These are phyloP conservation scores for Allolobophora icterica DNA, from an alignment of 2,888 invertebrate genomes.

Conservation along the genomic window DNA sequence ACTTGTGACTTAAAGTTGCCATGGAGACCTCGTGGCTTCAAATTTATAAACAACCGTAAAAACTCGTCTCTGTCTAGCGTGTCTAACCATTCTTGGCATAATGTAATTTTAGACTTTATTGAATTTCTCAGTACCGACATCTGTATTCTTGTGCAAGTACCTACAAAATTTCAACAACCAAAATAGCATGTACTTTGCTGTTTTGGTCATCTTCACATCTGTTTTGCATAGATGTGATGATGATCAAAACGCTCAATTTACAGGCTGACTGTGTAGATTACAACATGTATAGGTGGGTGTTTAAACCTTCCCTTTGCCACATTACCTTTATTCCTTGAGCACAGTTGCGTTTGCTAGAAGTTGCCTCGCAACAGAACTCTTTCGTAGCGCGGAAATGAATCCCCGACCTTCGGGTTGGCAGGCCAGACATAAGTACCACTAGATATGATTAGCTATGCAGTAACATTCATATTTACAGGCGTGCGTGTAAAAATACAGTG, in stretches of 20 bases:
- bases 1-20: conserved; percentile 28
- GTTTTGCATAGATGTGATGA: neutral
- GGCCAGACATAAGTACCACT: neutral
- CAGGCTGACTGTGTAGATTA: neutral
- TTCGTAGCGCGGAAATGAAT: neutral
- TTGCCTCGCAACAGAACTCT: neutral
- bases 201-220: neutral
- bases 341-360: neutral
- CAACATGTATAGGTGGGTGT: neutral
- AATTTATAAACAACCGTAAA: conserved; percentile 5
- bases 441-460: neutral
- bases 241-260: neutral
- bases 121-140: neutral
- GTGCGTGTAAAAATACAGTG: too few relatives aligned
- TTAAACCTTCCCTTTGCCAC: neutral
- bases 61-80: conserved; percentile 14
- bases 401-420: neutral
- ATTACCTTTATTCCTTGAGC: neutral
- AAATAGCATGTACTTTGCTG: neutral
- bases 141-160: neutral
- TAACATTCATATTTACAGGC: too few relatives aligned
- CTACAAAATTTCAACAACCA: neutral
- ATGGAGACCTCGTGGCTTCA: neutral
- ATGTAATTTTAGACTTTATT: neutral
- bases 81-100: conserved; percentile 23